Base-by-base conservation (phyloP, 2,797 vertebrate genomes). In the Pseudomugil gertrudae region DNA sequence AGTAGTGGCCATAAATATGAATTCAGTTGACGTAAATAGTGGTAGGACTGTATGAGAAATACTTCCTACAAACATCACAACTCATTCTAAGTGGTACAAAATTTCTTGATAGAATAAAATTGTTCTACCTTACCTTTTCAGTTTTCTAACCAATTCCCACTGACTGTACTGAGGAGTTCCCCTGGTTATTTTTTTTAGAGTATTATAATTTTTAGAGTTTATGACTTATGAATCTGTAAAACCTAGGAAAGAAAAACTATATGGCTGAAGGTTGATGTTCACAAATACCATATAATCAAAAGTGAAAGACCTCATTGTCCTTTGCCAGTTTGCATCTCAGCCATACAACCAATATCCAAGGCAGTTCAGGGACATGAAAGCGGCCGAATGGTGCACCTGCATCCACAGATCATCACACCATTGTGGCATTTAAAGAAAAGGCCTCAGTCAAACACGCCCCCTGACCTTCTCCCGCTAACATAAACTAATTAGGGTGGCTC, bases 401-500 rank as follows among this genome's bases (percentile, higher is more conserved):
- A 95, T 95, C 94, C 95, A 94, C 95, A 91, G 93, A 94, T 94
- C 92, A 95, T 96, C 94, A 90, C 95, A 94, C 94, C 94, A 94
- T 95, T 95, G 95, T 95, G 95, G 95, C 93, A 95, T 94, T 96
- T 95, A 93, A 95, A 96, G 95, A 90, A 89, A 93, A 94, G 90
- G 89, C 90, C 89, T 88, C 93, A 93, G 95, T 94, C 95, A 95
- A 91, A 83, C 72, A 80, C 90, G 92, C 91, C 95, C 95, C 95
- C 91, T 95, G 95, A 96, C 96, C 96, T 97, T 95, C 94, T 94
- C 89, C 93, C 95, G 95, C 94, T 94, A 98, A 96, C 95, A 95
- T 96, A 97, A 98, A 98, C 96, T 97, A 97, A 98, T 98, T 97
- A 97, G 93, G 92, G 94, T 66, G 63, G 87, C 79, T 92, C 88